These are phyloP conservation scores for Zelostemma sp. DNA, from an alignment of 1,140 invertebrate species.

Conservation along the genomic window DNA sequence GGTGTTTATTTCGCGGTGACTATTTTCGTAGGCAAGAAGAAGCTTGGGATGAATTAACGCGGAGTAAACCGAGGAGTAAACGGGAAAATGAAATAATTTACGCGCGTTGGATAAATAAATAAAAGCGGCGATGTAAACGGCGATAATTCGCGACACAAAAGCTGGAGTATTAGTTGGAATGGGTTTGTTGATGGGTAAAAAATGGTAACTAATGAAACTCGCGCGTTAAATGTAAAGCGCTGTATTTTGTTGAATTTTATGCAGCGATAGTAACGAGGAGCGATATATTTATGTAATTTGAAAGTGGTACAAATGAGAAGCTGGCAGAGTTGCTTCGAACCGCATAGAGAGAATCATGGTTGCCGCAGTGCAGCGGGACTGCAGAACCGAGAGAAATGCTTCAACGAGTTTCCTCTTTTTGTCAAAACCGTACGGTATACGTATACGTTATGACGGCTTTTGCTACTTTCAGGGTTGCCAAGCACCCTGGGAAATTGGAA, in stretches of 20 bases:
- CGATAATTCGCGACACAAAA: background rate
- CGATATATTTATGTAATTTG: constrained; percentile 41
- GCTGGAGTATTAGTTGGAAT: background rate
- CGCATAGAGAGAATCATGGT: constrained; percentile 52
- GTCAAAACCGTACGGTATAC: too few relatives aligned
- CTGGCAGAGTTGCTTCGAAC: constrained; percentile 26
- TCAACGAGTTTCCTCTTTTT: too few relatives aligned
- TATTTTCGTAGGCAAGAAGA: too few relatives aligned
- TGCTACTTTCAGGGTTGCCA: too few relatives aligned
- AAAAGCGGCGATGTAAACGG: too few relatives aligned
- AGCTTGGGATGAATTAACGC: too few relatives aligned
- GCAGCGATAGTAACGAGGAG: constrained; percentile 30
- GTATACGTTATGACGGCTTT: too few relatives aligned
- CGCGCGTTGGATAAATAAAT: too few relatives aligned
- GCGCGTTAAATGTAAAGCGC: constrained; percentile 5
- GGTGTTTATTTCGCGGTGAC: too few relatives aligned
- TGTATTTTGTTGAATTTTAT: constrained; percentile 21
- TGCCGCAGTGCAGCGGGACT: constrained; percentile 56
- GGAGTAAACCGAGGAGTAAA: too few relatives aligned
- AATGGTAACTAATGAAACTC: constrained; percentile 28
- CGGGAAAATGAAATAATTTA: too few relatives aligned
- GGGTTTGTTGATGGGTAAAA: constrained; percentile 3
- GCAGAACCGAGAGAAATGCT: constrained; percentile 25
- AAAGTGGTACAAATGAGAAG: constrained; percentile 39
- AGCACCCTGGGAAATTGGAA: too few relatives aligned